Base-by-base conservation (phyloP, 2,113 vertebrate species). In the Oncorhynchus keta region DNA sequence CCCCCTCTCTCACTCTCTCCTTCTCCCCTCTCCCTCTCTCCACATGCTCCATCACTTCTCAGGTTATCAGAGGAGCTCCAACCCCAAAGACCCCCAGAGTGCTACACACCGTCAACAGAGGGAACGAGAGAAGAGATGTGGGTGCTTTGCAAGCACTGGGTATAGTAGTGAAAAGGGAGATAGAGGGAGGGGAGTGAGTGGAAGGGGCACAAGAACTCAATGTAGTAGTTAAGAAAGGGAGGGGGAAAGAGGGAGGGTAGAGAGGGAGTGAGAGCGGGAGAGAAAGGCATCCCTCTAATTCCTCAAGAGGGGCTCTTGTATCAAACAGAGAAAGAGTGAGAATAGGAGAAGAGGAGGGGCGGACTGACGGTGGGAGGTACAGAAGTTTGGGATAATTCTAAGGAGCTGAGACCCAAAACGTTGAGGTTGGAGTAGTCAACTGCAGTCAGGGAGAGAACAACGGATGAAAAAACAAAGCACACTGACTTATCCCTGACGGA, bases 51-150 rank as follows among this genome's bases (percentile, higher is more conserved):
- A 80, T 73, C 82, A 74, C 82, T 88, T 85, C 84, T 86, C 87
- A 84, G 88, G 81, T 89, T 89, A 90, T 89, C 86, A 89, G 81
- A 48, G 74, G 28, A 66, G 61, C 16, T 51, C 73, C 83, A 76
- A 85, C 81, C 85, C 83, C 84, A 73, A 70, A 78, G 71, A 72
- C 18, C 39, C 39, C 2, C 39, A 45, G 39, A 45, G 39, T 45
- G 9, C 39, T 45, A 45, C 9, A 45, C 39, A 45, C 39, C 3
- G 8, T 45, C 12, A 45, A 45, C 39, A 45, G 8, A 45, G 9
- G 9, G 39, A 45, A 45, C 9, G 39, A 45, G 9, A 45, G 61
- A 64, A 26, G 61, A 22, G 61, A 26, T 9, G 16, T 22, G 32
- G 57, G 20, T 30, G 81, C 39, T 12, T 11, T 18, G 22, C 39